Evolutionary conservation across 30 jellyfish, hydroid and myxozoan species (phyloP).

Genomic region (Pelagia noctiluca): DNA sequence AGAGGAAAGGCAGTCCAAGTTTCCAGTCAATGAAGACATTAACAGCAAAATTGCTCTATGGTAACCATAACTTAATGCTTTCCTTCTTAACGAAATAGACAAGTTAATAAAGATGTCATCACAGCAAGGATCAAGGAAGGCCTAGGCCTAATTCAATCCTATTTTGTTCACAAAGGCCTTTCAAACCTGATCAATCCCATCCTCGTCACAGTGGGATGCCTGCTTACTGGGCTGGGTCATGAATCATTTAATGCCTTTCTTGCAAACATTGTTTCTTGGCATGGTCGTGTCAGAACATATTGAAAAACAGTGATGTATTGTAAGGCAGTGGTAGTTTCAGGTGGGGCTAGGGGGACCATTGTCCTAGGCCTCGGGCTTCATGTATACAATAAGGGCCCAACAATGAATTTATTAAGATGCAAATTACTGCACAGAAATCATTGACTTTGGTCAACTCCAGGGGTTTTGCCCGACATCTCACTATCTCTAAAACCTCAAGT

Average conservation of each 20-base stretch:
- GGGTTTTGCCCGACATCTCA: no score
- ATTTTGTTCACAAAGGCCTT: not conserved
- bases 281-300: no score
- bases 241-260: not conserved
- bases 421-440: no score
- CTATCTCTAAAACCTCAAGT: no score
- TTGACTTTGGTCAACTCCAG: no score
- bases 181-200: not conserved
- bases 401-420: no score
- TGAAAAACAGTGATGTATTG: no score
- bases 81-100: not conserved
- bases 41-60: constrained; percentile 84
- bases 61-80: constrained; percentile 47
- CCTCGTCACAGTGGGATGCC: not conserved
- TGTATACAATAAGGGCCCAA: no score
- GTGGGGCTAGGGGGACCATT: no score
- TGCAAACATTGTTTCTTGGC: no score
- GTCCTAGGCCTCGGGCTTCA: no score
- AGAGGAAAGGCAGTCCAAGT: constrained; percentile 80
- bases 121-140: not conserved
- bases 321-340: no score
- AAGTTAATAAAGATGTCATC: not conserved
- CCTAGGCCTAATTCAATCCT: not conserved
- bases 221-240: not conserved
- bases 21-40: constrained; percentile 86